Percentiles rank a stretch among this genome's conserved stretches.
These are phyloP conservation scores for Spisula subtruncata DNA, from an alignment of 2,888 invertebrate genomes.

Conservation along the genomic window DNA sequence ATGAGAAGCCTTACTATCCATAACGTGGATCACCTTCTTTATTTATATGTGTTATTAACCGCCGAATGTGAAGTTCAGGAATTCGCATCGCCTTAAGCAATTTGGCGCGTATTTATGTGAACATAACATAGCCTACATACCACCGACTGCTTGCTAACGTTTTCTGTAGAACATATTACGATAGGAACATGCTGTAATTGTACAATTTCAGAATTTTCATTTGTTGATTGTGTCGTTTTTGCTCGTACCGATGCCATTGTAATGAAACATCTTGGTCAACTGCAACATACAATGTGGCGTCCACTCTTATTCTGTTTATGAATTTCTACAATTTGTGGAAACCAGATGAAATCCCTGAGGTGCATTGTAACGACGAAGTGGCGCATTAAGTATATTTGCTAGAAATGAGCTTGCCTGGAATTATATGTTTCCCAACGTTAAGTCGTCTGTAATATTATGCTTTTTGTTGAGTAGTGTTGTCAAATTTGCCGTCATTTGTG, in stretches of 20 bases:
- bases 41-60: neutral
- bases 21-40: neutral
- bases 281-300: neutral
- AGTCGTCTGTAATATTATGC: too few species aligned
- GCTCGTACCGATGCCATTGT: neutral
- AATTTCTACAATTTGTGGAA: neutral
- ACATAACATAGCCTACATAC: too few species aligned
- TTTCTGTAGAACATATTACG: neutral
- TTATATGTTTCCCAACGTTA: too few species aligned
- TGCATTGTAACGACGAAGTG: too few species aligned
- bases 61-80: neutral
- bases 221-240: neutral
- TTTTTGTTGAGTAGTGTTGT: too few species aligned
- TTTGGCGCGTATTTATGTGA: too few species aligned
- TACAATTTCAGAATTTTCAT: neutral
- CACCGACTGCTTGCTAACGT: too few species aligned
- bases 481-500: too few species aligned
- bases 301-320: neutral
- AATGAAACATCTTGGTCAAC: neutral
- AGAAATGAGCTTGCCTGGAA: too few species aligned
- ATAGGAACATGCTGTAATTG: neutral
- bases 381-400: neutral
- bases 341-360: neutral
- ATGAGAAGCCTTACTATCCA: neutral
- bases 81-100: too few species aligned